These are phyloP conservation scores for Leptopilina clavipes DNA, from an alignment of 1,140 invertebrate species.

Conservation along the genomic window DNA sequence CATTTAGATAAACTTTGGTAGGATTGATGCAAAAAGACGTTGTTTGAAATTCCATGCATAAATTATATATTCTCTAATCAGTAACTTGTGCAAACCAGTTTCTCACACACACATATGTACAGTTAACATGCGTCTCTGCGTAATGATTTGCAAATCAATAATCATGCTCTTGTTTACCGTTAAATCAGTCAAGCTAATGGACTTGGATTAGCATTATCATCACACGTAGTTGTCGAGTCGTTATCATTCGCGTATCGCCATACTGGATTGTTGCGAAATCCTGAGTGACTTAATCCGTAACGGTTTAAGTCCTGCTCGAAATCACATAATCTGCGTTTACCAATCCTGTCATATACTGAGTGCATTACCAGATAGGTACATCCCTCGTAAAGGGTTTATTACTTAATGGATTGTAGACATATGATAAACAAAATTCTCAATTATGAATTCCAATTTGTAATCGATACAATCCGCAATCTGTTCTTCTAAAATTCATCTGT, in stretches of 20 bases:
- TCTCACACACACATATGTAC: slow-evolving; percentile 60
- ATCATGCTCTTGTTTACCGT: slow-evolving; percentile 57
- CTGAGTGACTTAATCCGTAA: slow-evolving; percentile 48
- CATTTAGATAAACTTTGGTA: too few relatives aligned
- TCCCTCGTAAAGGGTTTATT: neutral
- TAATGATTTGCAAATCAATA: slow-evolving; percentile 63
- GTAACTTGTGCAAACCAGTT: slow-evolving; percentile 54
- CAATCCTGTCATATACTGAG: slow-evolving; percentile 31
- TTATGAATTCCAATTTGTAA: neutral
- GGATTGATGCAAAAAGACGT: too few relatives aligned
- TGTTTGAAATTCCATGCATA: too few relatives aligned
- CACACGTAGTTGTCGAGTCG: slow-evolving; percentile 1
- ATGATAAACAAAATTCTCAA: neutral
- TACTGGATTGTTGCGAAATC: slow-evolving; percentile 46
- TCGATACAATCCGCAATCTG: too few relatives aligned
- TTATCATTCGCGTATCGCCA: slow-evolving; percentile 34
- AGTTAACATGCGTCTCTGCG: slow-evolving; percentile 53
- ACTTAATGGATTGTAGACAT: slow-evolving; percentile 5
- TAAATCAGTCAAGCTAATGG: slow-evolving; percentile 61
- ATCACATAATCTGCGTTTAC: slow-evolving; percentile 27
- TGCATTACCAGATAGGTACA: slow-evolving; percentile 2
- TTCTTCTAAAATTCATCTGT: too few relatives aligned
- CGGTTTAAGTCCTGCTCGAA: slow-evolving; percentile 28
- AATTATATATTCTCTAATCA: slow-evolving; percentile 48
- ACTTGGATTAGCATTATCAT: slow-evolving; percentile 54